Base-by-base conservation (phyloP, 1,140 invertebrate species). In the Globodera rostochiensis region DNA sequence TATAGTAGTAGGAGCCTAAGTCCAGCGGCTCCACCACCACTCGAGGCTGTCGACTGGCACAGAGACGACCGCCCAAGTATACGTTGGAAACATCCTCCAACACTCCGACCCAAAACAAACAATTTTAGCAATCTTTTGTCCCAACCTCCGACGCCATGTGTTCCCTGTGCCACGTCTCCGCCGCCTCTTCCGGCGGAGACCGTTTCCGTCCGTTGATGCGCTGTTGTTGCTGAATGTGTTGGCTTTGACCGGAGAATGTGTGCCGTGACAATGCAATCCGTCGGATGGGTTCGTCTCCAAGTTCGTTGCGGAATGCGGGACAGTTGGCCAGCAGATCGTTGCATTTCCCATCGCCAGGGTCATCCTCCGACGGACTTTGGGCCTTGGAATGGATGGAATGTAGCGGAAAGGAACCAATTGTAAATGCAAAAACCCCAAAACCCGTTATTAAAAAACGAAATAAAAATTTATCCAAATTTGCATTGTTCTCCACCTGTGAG, bases 1-100 rank as follows among this genome's bases (percentile, higher is more conserved):
- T 76, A 19, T 84, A 88, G 74, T 88, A 88, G 74, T 90, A 89
- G 25, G 80, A 80, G 25, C 88, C 88, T n/a, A 88, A 83, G 80
- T 89, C 88, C 71, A 89, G 87, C 7, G 88, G 87, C 66, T 89
- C 88, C 57, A 90, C 87, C 36, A 89, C 88, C 60, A 87, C 87
- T 64, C 88, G 87, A 6, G 86, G 80, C 71, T 89, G 88, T 8
- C 88, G 79, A 50, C 80, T 81, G 53, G 88, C 87, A 79, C 88
- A 90, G 6, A 89, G 73, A 25, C 88, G 80, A 45, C 89, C 89
- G 74, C 88, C 88, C 47, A 90, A 74, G 77, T 89, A 89, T 7
- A 89, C 88, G 77, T 89, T 89, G 6, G 89, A 90, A 11, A 89
- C 87, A 74, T 89, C 88, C 74, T 89, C 88, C 13, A 89, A 79